Evolutionary conservation across 1,140 invertebrate species (phyloP), one percentile per base, ranked within the genome.

Genomic region (Macrosteles quadrilineatus): DNA sequence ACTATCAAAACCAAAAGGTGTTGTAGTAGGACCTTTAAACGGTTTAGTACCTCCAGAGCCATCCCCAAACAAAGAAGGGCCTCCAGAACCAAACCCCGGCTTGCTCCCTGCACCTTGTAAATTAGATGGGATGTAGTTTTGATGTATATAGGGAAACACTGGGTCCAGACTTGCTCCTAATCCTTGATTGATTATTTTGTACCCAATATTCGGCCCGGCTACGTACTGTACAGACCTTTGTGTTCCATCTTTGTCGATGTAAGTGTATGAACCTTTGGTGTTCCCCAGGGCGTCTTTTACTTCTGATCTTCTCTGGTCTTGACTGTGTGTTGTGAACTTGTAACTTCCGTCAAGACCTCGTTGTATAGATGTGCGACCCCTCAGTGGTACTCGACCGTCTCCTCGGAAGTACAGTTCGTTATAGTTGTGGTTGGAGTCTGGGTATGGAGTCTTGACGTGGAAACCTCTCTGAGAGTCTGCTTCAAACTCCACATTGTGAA

Each of bases 161-260:
- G 65, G 68, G 76, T 85, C 76, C 78, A 79, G 77, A 77, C 83
- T 69, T 75, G 81, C 71, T 45, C 85, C 85, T 74, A 86, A 85
- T 40, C 83, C 84, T 72, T 85, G 86, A 75, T 87, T 87, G 21
- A 90, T 80, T 1, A 91, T 86, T 11, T 87, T 82, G 72, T 90
- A 91, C n/a, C 89, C 89, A 31, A 89, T 91, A 32, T 87, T 86
- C 0, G 89, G 88, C 1, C 89, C 89, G 1, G 89, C 89, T 70
- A 90, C 89, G 75, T 91, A 91, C 76, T 90, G 85, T 1, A 90
- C 88, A 0, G 88, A 87, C 65, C 82, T 84, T 80, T 90, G 88
- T 23, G 88, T 84, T 1, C 88, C 88, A 82, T 90, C 89, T 74
- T 90, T 88, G 75, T 90, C 90, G 17, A 90, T 77, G 76, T 89